Base-by-base conservation (phyloP, 2,888 invertebrate genomes). In the Patella pellucida region DNA sequence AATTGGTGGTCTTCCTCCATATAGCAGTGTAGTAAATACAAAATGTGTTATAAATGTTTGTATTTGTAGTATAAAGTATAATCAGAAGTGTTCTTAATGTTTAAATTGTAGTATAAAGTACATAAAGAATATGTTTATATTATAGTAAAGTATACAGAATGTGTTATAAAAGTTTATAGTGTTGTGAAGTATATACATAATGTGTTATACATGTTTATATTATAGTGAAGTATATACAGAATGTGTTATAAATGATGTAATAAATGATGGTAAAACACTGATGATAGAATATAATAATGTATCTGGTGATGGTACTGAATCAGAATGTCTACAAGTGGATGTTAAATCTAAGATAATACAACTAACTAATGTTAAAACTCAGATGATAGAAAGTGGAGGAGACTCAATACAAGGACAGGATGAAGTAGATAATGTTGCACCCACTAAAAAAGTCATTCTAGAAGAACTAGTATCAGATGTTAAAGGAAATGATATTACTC, bases 241-340 rank as follows among this genome's bases (percentile, higher is more conserved):
- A 70, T 83, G 85, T 73, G 77, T 86, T 23, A 79, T 87, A 12
- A 83, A 83, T 12, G 83, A 86, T 31, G 78, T 84, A 12, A 82
- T 83, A 62, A 71, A 76, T 23, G 84, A 81, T 67, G 80, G 84
- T 51, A 72, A 79, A 72, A 78, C 73, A 41, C 54, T 86, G 74
- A 83, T 81, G 0, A 71, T 87, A 68, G 85, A 86, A 85, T 74
- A 15, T 68, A 12, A 67, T 52, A 68, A 73, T 78, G 41, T 73
- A 78, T n/a, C n/a, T 76, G 27, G 27, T 23, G 77, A 75, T n/a
- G 79, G 79, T 23, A 23, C 14, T 0, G 23, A 3, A 9, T 23
- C 19, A 23, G 41, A 41, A 41, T 41, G 41, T 41, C 41, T 41
- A 41, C 19, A 62, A 62, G 62, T 62, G n/a, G 19, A 19, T 23